Conservation (phyloP, 2,797 vertebrate genomes). For the Coracias cyanogaster region DNA sequence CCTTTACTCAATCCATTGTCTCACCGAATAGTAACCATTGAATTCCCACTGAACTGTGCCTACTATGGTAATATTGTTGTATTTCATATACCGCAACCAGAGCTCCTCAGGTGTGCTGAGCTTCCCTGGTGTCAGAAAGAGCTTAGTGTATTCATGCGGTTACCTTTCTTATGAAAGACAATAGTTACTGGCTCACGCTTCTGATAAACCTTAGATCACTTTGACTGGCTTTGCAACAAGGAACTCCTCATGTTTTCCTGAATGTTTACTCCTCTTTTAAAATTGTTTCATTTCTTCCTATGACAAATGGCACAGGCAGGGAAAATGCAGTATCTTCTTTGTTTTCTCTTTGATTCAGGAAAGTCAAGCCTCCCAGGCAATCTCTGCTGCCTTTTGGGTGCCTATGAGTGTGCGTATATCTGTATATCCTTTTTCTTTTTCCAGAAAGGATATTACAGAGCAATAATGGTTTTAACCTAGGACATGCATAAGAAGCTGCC, state of each 20-base stretch:
- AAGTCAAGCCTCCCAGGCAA: neutral
- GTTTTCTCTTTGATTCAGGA: neutral
- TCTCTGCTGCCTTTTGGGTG: neutral
- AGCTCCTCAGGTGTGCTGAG: neutral
- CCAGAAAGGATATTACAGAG: neutral
- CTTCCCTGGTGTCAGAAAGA: neutral
- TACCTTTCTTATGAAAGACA: neutral
- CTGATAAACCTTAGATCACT: neutral
- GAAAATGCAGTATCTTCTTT: neutral
- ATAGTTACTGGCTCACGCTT: neutral
- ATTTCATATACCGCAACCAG: neutral
- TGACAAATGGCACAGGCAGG: neutral
- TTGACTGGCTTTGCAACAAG: neutral
- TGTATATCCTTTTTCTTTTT: neutral
- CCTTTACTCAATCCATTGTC: neutral
- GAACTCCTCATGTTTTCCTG: neutral
- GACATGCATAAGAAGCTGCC: neutral
- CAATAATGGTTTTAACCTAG: neutral
- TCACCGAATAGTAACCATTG: neutral
- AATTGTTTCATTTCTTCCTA: neutral
- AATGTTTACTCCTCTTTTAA: neutral
- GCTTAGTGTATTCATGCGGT: fast-evolving
- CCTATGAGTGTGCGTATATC: too few species aligned
- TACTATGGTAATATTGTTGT: neutral
- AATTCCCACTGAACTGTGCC: fast-evolving